A percentile compares a stretch with the other conserved stretches of the same genome.
These are phyloP conservation scores for Linepithema humile DNA, from an alignment of 1,140 invertebrate species.

Conservation along the genomic window DNA sequence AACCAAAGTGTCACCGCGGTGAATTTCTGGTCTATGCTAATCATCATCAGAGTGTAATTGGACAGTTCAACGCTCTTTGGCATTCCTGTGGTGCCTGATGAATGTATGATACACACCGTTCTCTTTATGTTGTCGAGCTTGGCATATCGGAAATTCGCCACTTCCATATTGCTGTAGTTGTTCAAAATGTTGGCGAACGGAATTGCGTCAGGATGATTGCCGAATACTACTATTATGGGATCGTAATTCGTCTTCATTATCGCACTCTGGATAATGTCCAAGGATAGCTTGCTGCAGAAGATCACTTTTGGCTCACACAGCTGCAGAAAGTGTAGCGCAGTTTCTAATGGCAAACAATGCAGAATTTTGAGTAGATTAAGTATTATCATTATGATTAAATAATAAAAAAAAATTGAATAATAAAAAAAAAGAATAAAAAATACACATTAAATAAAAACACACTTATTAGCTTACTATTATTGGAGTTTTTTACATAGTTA, in stretches of 20 bases:
- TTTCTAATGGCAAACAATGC: slow-evolving; percentile 32
- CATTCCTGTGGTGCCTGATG: slow-evolving; percentile 90
- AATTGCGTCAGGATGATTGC: slow-evolving; percentile 20
- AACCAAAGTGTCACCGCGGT: slow-evolving; percentile 62
- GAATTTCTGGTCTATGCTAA: not conserved
- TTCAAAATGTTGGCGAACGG: slow-evolving; percentile 39
- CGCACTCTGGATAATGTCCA: not conserved
- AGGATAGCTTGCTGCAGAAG: slow-evolving; percentile 60
- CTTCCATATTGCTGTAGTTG: not conserved
- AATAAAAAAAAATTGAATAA: too few species aligned
- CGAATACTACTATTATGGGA: slow-evolving; percentile 67
- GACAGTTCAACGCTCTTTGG: slow-evolving; percentile 90
- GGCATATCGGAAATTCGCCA: slow-evolving; percentile 47
- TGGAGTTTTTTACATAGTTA: too few species aligned
- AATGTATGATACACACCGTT: slow-evolving; percentile 79
- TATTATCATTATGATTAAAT: not conserved
- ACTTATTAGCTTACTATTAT: too few species aligned
- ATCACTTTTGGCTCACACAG: slow-evolving; percentile 57
- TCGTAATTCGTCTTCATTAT: slow-evolving; percentile 49
- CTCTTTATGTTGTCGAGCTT: slow-evolving; percentile 12
- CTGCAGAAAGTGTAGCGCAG: slow-evolving; percentile 38
- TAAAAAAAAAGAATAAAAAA: too few species aligned
- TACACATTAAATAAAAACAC: too few species aligned
- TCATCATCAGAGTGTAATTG: slow-evolving; percentile 76
- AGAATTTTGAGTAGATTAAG: not conserved